phyloP scores from a whole-genome alignment of 2,797 vertebrate genomes.

The Acanthiza pusilla region DNA sequence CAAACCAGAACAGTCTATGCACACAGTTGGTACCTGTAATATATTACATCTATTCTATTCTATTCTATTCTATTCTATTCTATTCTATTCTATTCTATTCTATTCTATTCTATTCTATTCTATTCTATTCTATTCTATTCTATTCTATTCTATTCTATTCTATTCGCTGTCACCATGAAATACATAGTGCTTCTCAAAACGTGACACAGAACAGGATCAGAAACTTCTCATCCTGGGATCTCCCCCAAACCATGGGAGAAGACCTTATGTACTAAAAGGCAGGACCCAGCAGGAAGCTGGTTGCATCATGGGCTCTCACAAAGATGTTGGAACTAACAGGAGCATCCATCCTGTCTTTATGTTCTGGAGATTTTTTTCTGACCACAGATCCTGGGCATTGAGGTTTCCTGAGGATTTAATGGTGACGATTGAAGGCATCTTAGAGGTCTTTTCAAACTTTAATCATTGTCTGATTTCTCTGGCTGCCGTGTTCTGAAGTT shows the following conservation, averaged over 20 bases:
- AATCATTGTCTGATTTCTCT: background rate
- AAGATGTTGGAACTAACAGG: background rate
- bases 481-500: background rate
- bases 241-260: background rate
- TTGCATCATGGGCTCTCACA: accelerated
- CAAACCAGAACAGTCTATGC: background rate
- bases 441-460: background rate
- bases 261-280: background rate
- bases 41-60: background rate
- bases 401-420: background rate
- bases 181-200: background rate
- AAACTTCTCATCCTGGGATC: background rate
- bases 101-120: too few species aligned
- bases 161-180: background rate
- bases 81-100: too few species aligned
- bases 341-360: background rate
- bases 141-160: too few species aligned
- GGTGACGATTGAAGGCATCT: background rate
- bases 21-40: background rate
- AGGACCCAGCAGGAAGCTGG: background rate
- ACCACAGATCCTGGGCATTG: background rate
- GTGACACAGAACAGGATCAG: background rate
- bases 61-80: too few species aligned
- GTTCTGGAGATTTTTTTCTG: background rate
- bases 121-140: background rate